A percentile compares a stretch with the other conserved stretches of the same genome.
These are phyloP conservation scores for Apis cerana DNA, from an alignment of 1,140 invertebrate genomes.

Conservation along the genomic window DNA sequence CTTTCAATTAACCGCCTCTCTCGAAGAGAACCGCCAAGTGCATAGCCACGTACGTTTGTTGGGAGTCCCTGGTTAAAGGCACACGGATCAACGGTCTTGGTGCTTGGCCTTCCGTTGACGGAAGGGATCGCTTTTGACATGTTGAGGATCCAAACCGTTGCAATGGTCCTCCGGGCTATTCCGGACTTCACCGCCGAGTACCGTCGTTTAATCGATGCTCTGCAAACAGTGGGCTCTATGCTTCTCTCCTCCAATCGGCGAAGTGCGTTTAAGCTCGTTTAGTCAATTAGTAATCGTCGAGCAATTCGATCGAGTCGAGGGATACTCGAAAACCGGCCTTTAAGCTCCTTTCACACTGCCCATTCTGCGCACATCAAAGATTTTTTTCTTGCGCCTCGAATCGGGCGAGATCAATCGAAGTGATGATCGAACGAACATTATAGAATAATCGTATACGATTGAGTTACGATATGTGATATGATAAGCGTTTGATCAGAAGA, in stretches of 20 bases:
- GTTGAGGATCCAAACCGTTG: conserved; percentile 57
- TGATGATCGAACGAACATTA: background rate
- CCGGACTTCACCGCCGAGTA: conserved; percentile 66
- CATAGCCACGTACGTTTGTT: conserved; percentile 28
- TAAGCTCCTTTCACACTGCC: conserved; percentile 38
- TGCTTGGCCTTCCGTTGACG: conserved; percentile 52
- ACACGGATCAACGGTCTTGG: conserved; percentile 59
- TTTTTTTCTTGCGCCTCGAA: background rate
- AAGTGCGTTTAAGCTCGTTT: conserved; percentile 78
- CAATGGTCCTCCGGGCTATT: conserved; percentile 61
- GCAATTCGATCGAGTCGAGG: conserved; percentile 38
- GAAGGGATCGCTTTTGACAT: conserved; percentile 68
- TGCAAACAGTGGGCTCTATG: conserved; percentile 69
- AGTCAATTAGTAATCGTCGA: conserved; percentile 70
- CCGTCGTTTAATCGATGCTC: conserved; percentile 75
- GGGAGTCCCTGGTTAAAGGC: conserved; percentile 29
- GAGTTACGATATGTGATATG: too few species aligned
- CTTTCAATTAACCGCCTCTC: conserved; percentile 34
- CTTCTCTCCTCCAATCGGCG: conserved; percentile 53
- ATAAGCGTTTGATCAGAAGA: too few species aligned
- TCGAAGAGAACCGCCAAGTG: conserved; percentile 51
- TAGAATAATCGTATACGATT: background rate
- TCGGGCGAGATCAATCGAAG: background rate
- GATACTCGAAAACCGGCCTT: conserved; percentile 49
- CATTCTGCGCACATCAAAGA: background rate